phyloP scores from a whole-genome alignment of 2,113 vertebrate genomes.

The Oceanodroma tethys region DNA sequence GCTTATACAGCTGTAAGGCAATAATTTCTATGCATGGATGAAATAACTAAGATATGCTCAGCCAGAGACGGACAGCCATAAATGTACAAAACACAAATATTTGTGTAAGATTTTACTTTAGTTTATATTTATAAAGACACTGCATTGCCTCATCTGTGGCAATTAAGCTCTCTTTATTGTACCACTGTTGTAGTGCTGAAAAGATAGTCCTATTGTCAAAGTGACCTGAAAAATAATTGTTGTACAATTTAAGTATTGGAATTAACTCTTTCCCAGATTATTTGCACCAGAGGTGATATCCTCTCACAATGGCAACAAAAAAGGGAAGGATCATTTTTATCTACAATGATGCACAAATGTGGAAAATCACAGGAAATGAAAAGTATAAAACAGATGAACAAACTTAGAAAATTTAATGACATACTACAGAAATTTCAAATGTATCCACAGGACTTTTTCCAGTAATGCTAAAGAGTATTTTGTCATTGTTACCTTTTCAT shows the following conservation, averaged over 20 bases:
- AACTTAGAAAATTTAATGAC: background rate
- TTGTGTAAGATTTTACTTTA: background rate
- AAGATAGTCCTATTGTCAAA: background rate
- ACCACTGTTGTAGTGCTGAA: background rate
- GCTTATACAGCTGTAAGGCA: slow-evolving; percentile 27
- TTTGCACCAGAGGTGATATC: background rate
- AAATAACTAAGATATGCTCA: background rate
- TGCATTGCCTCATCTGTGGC: background rate
- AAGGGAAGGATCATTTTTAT: background rate
- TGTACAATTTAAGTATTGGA: background rate
- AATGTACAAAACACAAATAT: background rate
- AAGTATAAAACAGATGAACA: background rate
- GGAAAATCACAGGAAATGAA: background rate
- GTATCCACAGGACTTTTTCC: background rate
- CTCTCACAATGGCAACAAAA: background rate
- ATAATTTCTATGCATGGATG: background rate
- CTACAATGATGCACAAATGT: background rate
- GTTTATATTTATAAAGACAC: background rate
- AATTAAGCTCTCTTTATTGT: background rate
- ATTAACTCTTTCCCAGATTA: background rate
- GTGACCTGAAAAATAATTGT: background rate
- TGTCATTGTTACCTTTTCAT: background rate
- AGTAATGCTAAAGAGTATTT: background rate
- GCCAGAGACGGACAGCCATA: background rate
- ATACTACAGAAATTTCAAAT: background rate